Evolutionary conservation across 2,797 vertebrate species (phyloP).

Genomic region (Hipposideros larvatus): DNA sequence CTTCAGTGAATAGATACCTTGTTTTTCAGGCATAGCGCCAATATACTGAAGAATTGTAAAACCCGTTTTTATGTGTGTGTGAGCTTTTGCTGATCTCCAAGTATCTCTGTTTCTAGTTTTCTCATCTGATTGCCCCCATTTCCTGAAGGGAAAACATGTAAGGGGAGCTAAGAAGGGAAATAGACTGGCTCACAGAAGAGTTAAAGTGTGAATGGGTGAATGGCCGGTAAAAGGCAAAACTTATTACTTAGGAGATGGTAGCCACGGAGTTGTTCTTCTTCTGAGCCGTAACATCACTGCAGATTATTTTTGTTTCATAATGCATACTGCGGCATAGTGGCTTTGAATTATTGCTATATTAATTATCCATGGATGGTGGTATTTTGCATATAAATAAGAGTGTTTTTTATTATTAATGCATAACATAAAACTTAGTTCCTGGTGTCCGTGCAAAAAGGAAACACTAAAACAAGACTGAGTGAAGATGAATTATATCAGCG

Average conservation of each 20-base stretch:
- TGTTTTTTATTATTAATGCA: slow-evolving; percentile 66
- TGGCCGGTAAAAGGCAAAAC: slow-evolving; percentile 47
- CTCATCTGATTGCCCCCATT: neutral
- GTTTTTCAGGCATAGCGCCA: neutral
- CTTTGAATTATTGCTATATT: slow-evolving; percentile 70
- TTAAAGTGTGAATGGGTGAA: slow-evolving; percentile 29
- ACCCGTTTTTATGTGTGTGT: neutral
- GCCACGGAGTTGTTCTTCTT: neutral
- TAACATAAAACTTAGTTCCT: slow-evolving; percentile 68
- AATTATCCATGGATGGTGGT: slow-evolving; percentile 56
- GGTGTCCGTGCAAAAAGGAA: slow-evolving; percentile 32
- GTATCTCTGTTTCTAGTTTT: neutral
- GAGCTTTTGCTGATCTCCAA: neutral
- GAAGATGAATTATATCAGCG: slow-evolving; percentile 57
- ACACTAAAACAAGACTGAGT: slow-evolving; percentile 49
- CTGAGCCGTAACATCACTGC: neutral
- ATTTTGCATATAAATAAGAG: slow-evolving; percentile 75
- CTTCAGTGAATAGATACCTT: neutral
- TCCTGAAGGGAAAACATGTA: neutral
- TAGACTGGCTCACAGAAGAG: slow-evolving; percentile 59
- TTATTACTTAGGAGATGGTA: slow-evolving; percentile 21
- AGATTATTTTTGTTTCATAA: slow-evolving; percentile 67
- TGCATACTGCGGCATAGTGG: slow-evolving; percentile 9
- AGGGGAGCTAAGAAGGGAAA: neutral
- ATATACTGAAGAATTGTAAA: neutral